A percentile compares a stretch with the other conserved stretches of the same genome.
These are phyloP conservation scores for Myrmecophaga tridactyla DNA, from an alignment of 2,113 vertebrate genomes.

Conservation along the genomic window DNA sequence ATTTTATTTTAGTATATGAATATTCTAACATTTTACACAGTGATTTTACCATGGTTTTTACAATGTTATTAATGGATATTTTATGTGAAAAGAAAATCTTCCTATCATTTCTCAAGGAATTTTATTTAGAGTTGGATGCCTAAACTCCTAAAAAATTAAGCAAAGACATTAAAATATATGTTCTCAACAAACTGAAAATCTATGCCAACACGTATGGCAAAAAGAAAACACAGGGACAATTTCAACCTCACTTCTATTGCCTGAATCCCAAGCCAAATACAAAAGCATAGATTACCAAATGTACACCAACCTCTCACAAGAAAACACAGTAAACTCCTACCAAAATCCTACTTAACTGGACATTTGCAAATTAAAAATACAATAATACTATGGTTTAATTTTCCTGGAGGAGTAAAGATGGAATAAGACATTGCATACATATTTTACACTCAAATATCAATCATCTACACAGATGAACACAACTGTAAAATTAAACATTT, in stretches of 20 bases:
- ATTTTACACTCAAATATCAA: neutral
- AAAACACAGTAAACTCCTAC: neutral
- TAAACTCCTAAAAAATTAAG: conserved; percentile 54
- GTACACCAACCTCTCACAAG: neutral
- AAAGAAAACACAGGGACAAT: neutral
- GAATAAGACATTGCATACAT: neutral
- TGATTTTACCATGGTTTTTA: conserved; percentile 47
- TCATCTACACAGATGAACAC: neutral
- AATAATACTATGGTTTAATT: conserved; percentile 20
- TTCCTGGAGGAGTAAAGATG: conserved; percentile 14
- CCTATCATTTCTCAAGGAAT: conserved; percentile 49
- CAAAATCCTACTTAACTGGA: neutral
- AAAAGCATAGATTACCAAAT: neutral
- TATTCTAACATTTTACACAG: conserved; percentile 66
- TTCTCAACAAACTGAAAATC: conserved; percentile 37
- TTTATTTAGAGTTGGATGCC: conserved; percentile 43
- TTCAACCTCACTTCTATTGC: neutral
- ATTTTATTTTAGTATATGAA: conserved; percentile 51
- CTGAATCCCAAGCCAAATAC: neutral
- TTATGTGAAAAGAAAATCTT: conserved; percentile 56
- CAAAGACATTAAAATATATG: conserved; percentile 49
- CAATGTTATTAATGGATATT: conserved; percentile 65
- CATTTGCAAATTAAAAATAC: conserved; percentile 11
- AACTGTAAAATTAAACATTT: neutral
- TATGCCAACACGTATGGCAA: conserved; percentile 25